Evolutionary conservation across 2,113 vertebrate genomes (phyloP).

Genomic region (Aptenodytes patagonicus): DNA sequence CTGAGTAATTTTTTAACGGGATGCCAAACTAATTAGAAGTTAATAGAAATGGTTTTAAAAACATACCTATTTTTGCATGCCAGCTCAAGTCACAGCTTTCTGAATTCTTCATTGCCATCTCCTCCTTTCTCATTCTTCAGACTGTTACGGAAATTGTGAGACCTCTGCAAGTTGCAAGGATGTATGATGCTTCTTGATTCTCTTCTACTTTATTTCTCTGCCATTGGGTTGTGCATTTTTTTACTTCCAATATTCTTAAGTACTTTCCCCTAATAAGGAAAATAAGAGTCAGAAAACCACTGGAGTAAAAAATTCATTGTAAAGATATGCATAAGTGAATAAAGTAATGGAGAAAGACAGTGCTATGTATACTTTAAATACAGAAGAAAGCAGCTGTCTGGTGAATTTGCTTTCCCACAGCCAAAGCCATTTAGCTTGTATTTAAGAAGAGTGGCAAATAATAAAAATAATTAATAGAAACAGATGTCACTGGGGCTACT

Average conservation of each 20-base stretch:
- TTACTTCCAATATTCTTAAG: not conserved
- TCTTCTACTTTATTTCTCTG: not conserved
- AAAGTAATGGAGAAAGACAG: not conserved
- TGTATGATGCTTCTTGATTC: not conserved
- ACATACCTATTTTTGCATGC: not conserved
- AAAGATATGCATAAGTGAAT: not conserved
- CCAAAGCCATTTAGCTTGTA: not conserved
- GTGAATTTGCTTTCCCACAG: not conserved
- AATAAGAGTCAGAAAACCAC: not conserved
- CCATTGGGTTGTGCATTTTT: not conserved
- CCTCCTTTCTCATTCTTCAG: not conserved
- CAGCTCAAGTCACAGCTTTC: not conserved
- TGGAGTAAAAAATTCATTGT: not conserved
- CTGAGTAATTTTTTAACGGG: not conserved
- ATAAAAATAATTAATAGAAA: slow-evolving; percentile 45
- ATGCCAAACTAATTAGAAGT: not conserved
- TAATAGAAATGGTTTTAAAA: not conserved
- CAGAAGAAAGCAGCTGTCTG: not conserved
- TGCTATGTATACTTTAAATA: not conserved
- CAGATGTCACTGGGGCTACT: not conserved
- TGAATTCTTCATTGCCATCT: not conserved
- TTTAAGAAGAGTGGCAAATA: slow-evolving; percentile 12
- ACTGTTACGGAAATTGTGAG: not conserved
- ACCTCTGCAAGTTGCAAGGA: not conserved
- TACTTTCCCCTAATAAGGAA: not conserved